Evolutionary conservation across 2,888 invertebrate species (phyloP), one percentile per base, ranked within the genome.

Genomic region (Ptilodon capucinus): DNA sequence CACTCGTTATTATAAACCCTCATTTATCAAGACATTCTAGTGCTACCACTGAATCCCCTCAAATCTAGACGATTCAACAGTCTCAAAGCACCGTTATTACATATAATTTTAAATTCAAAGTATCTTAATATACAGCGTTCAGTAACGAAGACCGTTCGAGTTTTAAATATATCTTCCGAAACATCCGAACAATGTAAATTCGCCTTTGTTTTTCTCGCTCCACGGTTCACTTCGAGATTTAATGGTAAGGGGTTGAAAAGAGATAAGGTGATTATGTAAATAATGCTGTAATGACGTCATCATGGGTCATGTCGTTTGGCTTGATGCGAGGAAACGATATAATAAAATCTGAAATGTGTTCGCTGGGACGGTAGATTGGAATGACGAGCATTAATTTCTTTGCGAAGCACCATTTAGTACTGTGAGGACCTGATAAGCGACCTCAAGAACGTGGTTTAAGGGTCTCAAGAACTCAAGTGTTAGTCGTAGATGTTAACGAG

Each of bases 231-330:
- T 62, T 65, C 69, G 21, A 50, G 23, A 36, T 51, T 58, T 46
- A 42, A 32, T 48, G 44, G 54, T 39, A 52, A 55, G 43, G 57
- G 60, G 59, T 66, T 58, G 62, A 62, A 62, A 47, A 61, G 60
- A 66, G 18, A 61, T 59, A n/a, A n/a, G 66, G 74, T 76, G 80
- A 84, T 84, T 84, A 84, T 83, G 84, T 80, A 82, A 84, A 84
- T 83, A 79, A 72, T 74, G 71, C 71, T 68, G 70, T 82, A 82
- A 84, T 81, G 81, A 78, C 76, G 76, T 79, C 82, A 83, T 82
- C 76, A 78, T 57, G 71, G 77, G 80, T 76, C 75, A 76, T 75
- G 76, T 78, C 78, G 74, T 79, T 79, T 73, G 57, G 67, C 68
- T 72, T 75, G 81, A 79, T 76, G 77, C 72, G 72, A 73, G 68